phyloP scores from a whole-genome alignment of 2,113 vertebrate genomes.

The Daboia siamensis region DNA sequence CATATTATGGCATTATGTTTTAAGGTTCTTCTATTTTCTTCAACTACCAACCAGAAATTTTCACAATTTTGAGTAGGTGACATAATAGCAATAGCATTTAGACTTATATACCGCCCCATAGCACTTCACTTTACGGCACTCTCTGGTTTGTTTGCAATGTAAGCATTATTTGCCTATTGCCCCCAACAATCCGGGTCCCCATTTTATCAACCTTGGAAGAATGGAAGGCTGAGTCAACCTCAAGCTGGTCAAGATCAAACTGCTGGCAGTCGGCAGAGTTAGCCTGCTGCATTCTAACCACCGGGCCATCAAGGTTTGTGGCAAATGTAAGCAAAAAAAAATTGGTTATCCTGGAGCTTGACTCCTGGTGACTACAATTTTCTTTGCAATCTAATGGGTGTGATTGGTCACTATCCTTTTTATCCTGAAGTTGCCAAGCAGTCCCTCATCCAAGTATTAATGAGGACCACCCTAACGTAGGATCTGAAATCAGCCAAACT shows the following conservation, averaged over 20 bases:
- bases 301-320: not conserved
- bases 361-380: not conserved
- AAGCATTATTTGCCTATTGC: not conserved
- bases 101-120: too few relatives aligned
- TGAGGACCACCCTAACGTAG: not conserved
- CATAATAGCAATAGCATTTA: too few relatives aligned
- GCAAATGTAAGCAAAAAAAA: not conserved
- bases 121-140: not conserved
- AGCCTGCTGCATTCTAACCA: too few relatives aligned
- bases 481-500: not conserved
- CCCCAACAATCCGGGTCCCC: not conserved
- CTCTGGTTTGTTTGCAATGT: not conserved
- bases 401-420: not conserved
- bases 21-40: not conserved
- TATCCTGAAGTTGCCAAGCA: not conserved
- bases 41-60: not conserved
- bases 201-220: not conserved
- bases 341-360: not conserved
- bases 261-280: not conserved
- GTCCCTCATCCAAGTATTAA: not conserved
- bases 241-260: not conserved
- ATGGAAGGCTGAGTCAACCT: not conserved
- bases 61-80: not conserved
- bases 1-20: not conserved
- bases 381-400: not conserved